Percentiles rank a stretch among this genome's conserved stretches.
Conservation (phyloP, 2,113 vertebrate species). For the Saccopteryx leptura region DNA sequence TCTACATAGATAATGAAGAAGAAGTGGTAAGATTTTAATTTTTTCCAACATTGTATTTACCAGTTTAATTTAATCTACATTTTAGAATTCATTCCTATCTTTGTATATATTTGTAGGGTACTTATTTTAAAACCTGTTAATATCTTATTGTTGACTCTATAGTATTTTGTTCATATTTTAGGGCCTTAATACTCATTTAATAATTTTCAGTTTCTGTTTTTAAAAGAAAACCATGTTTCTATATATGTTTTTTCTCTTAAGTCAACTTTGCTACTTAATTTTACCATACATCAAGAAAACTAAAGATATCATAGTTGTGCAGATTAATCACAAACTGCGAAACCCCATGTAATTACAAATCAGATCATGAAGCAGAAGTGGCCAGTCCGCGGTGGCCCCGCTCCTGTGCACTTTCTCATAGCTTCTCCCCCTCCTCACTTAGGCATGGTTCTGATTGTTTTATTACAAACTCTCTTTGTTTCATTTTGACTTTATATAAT, state of each 20-base stretch:
- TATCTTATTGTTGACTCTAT: background rate
- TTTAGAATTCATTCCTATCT: background rate
- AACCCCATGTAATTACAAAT: accelerated
- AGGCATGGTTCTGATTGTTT: background rate
- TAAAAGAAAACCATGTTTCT: background rate
- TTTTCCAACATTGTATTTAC: background rate
- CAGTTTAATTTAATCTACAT: background rate
- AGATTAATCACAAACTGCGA: background rate
- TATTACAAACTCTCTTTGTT: background rate
- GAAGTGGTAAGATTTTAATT: slow-evolving; percentile 55
- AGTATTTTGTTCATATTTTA: background rate
- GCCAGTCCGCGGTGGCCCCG: accelerated
- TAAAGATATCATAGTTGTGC: too few species aligned
- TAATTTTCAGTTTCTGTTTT: background rate
- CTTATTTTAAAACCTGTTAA: background rate
- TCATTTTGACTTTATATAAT: background rate
- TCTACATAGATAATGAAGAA: slow-evolving; percentile 43
- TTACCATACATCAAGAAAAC: background rate
- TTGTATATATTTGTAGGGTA: background rate
- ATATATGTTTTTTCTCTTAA: background rate
- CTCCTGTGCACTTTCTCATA: accelerated
- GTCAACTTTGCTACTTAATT: background rate
- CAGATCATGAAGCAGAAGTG: background rate
- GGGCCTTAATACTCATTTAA: background rate
- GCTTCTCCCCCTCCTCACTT: background rate